Percentiles rank a stretch among this genome's conserved stretches.
These are phyloP conservation scores for Cyclophora punctaria DNA, from an alignment of 2,888 invertebrate genomes.

Conservation along the genomic window DNA sequence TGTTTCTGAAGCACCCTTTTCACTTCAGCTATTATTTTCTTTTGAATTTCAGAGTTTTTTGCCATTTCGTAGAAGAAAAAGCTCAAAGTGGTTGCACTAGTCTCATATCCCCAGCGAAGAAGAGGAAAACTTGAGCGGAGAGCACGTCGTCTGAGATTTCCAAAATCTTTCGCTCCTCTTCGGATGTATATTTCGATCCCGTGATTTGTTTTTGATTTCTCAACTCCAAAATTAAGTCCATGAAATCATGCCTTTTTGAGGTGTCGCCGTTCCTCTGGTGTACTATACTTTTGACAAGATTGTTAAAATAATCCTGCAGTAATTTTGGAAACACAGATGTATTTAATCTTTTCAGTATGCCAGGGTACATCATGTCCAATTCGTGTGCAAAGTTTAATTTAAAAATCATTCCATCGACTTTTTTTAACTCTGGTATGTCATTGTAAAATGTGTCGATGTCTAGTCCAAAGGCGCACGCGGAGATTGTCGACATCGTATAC, in stretches of 20 bases:
- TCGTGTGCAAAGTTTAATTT: conserved; percentile 16
- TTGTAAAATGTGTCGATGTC: conserved; percentile 27
- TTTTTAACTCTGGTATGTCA: conserved; percentile 13
- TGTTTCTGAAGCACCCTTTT: conserved; percentile 31
- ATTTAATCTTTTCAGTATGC: conserved; percentile 31
- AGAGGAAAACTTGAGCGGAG: conserved; percentile 52
- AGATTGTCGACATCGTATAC: conserved; percentile 34
- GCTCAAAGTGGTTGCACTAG: conserved; percentile 49
- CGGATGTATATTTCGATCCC: conserved; percentile 13
- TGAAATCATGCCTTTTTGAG: conserved; percentile 11
- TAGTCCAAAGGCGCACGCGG: conserved; percentile 39
- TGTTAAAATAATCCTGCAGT: conserved; percentile 27
- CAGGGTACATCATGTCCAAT: conserved; percentile 37
- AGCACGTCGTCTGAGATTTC: conserved; percentile 39
- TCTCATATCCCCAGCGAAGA: conserved; percentile 61
- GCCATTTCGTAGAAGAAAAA: conserved; percentile 48
- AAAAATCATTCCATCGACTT: conserved; percentile 19
- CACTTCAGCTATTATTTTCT: conserved; percentile 36
- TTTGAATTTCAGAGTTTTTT: conserved; percentile 45
- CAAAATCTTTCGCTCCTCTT: conserved; percentile 13
- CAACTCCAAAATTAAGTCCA: conserved; percentile 34
- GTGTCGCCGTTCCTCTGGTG: conserved; percentile 32
- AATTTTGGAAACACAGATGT: conserved; percentile 25
- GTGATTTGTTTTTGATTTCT: conserved; percentile 25
- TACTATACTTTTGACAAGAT: conserved; percentile 27